A percentile compares a stretch with the other conserved stretches of the same genome.
Evolutionary conservation across 1,140 invertebrate species (phyloP).

Genomic region (Cyclargus thomasi): DNA sequence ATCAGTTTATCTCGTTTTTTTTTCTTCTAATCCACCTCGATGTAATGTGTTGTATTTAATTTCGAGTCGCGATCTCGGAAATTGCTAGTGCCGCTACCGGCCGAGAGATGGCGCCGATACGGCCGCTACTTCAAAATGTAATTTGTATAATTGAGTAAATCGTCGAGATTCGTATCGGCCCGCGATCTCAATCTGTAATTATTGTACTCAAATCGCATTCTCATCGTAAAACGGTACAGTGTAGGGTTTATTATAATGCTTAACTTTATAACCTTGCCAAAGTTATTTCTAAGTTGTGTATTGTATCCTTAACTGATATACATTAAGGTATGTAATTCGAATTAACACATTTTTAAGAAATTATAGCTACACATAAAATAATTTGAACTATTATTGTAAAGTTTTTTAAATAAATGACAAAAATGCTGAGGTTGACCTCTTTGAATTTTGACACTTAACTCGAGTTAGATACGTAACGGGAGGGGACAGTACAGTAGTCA

Average conservation of each 20-base stretch:
- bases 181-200: conserved; percentile 10
- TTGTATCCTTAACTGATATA: not conserved
- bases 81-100: conserved; percentile 39
- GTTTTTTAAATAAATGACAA: too few species aligned
- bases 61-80: conserved; percentile 41
- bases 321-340: not conserved
- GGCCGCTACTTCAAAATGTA: conserved; percentile 47
- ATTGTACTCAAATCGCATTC: conserved; percentile 9
- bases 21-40: conserved; percentile 41
- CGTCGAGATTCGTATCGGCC: conserved; percentile 48
- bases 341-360: too few species aligned
- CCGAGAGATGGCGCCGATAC: conserved; percentile 48
- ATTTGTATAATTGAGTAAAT: conserved; percentile 71
- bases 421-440: too few species aligned
- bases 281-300: not conserved
- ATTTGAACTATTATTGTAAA: too few species aligned
- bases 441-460: conserved; percentile 1
- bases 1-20: conserved; percentile 26
- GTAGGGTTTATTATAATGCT: not conserved
- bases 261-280: not conserved
- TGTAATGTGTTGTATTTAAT: conserved; percentile 36
- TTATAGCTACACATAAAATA: too few species aligned
- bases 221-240: not conserved
- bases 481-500: conserved; percentile 32
- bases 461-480: conserved; percentile 19